Conservation (phyloP, 2,797 vertebrate genomes). For the Loriculus beryllinus region DNA sequence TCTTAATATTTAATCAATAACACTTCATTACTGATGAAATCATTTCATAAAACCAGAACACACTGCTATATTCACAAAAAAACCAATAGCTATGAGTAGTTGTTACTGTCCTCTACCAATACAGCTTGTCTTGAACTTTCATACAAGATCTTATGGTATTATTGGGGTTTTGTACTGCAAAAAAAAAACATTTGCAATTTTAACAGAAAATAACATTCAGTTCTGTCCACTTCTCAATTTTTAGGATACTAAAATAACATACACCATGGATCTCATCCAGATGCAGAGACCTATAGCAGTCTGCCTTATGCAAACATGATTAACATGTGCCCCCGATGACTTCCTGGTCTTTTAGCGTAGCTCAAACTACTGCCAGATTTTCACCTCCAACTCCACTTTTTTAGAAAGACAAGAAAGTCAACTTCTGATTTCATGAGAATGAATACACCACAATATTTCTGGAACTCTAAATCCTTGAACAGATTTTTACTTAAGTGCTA, state of each 20-base stretch:
- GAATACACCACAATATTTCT: background rate
- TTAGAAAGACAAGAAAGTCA: conserved; percentile 1
- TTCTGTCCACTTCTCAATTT: background rate
- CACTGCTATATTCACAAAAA: background rate
- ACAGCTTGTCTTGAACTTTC: background rate
- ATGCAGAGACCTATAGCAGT: background rate
- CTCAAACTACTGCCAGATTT: background rate
- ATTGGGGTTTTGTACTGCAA: background rate
- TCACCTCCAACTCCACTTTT: background rate
- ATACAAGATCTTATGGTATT: background rate
- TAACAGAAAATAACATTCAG: background rate
- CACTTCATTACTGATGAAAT: background rate
- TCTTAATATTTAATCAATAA: background rate
- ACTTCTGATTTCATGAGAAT: background rate
- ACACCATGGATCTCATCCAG: background rate
- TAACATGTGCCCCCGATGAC: background rate
- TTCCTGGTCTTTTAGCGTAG: background rate
- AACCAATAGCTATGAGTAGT: background rate
- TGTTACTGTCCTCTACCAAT: background rate
- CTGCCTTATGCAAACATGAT: background rate
- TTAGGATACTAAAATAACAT: background rate
- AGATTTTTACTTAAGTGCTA: conserved; percentile 1
- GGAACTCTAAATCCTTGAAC: background rate
- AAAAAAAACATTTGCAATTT: background rate
- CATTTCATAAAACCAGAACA: background rate